Percentiles rank a stretch among this genome's conserved stretches.
These are phyloP conservation scores for Criorhina ranunculi DNA, from an alignment of 2,888 invertebrate genomes.

Conservation along the genomic window DNA sequence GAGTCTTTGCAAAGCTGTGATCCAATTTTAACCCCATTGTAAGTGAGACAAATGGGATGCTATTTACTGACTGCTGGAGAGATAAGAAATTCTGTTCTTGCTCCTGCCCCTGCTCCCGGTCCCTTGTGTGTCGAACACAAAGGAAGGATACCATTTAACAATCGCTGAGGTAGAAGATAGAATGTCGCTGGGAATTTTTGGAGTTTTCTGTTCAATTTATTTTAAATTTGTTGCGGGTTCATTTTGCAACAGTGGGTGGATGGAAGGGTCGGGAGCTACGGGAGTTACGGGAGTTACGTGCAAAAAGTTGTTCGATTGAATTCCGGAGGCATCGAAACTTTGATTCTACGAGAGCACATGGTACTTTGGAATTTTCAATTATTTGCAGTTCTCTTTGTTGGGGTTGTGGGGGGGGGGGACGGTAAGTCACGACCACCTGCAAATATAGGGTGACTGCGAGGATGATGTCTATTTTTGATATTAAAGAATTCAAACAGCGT, in stretches of 20 bases:
- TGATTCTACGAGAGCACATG: slow-evolving; percentile 35
- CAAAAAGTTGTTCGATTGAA: slow-evolving; percentile 35
- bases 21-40: slow-evolving; percentile 68
- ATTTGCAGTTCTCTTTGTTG: slow-evolving; percentile 14
- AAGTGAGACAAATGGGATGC: slow-evolving; percentile 70
- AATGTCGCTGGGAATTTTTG: slow-evolving; percentile 20
- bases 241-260: neutral
- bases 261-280: neutral
- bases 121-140: neutral
- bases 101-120: slow-evolving; percentile 2
- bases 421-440: neutral
- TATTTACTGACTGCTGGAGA: slow-evolving; percentile 52
- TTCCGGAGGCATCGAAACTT: slow-evolving; percentile 11
- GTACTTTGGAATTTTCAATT: slow-evolving; percentile 59
- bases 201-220: slow-evolving; percentile 49
- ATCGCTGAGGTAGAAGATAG: slow-evolving; percentile 42
- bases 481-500: neutral
- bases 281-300: slow-evolving; percentile 34
- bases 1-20: slow-evolving; percentile 45
- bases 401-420: neutral
- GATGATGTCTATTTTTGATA: neutral
- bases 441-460: neutral
- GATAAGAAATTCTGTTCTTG: slow-evolving; percentile 54
- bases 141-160: slow-evolving; percentile 29
- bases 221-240: slow-evolving; percentile 47